These are phyloP conservation scores for Synanthedon vespiformis DNA, from an alignment of 2,888 invertebrate genomes.

Conservation along the genomic window DNA sequence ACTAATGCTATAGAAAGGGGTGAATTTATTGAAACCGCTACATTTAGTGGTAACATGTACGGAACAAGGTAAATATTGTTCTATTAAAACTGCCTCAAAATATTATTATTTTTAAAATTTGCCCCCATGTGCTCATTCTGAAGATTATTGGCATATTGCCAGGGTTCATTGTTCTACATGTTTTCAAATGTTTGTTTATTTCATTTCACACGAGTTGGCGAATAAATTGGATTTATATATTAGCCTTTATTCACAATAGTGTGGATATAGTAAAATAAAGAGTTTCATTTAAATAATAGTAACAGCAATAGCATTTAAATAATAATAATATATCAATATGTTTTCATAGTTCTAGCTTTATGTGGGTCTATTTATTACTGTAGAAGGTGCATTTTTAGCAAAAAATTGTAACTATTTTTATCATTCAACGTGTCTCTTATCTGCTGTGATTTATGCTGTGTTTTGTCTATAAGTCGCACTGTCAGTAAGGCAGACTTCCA, in stretches of 20 bases:
- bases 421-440: too few species aligned
- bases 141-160: constrained; percentile 33
- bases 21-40: constrained; percentile 93
- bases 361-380: too few species aligned
- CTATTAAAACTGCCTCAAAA: constrained; percentile 16
- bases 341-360: too few species aligned
- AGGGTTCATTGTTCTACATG: constrained; percentile 25
- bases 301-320: too few species aligned
- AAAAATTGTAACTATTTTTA: too few species aligned
- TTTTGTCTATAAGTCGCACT: too few species aligned
- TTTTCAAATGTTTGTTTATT: constrained; percentile 30
- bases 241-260: neutral
- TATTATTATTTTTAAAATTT: constrained; percentile 9
- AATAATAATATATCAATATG: too few species aligned
- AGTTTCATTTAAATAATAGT: too few species aligned
- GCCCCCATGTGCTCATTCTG: constrained; percentile 55
- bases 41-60: constrained; percentile 94
- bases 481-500: too few species aligned
- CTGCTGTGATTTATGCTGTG: too few species aligned
- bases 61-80: constrained; percentile 83
- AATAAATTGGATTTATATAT: neutral
- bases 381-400: too few species aligned
- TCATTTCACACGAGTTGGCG: neutral
- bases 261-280: too few species aligned
- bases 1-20: constrained; percentile 77